Percentiles rank a stretch among this genome's conserved stretches.
phyloP scores from a whole-genome alignment of 2,888 invertebrate species.

The Drepanosiphum platanoidis region DNA sequence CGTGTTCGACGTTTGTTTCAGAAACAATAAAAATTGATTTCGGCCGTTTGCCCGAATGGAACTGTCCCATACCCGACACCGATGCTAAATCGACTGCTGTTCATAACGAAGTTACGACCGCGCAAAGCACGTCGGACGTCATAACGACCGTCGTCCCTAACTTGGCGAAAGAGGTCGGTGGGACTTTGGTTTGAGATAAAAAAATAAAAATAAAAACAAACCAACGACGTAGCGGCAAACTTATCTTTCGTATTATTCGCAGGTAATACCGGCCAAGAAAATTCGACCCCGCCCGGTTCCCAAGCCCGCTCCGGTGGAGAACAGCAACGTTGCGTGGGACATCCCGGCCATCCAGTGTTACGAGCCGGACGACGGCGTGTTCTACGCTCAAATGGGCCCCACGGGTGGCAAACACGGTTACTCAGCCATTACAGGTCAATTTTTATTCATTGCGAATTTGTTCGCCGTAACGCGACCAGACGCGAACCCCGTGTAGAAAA shows the following conservation, averaged over 20 bases:
- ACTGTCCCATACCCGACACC: slow-evolving; percentile 87
- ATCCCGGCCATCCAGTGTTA: slow-evolving; percentile 89
- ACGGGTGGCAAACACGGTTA: slow-evolving; percentile 91
- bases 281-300: slow-evolving; percentile 68
- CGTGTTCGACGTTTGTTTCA: not conserved
- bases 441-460: not conserved
- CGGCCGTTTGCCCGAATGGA: slow-evolving; percentile 88
- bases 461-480: not conserved
- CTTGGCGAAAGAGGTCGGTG: slow-evolving; percentile 27
- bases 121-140: not conserved
- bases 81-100: slow-evolving; percentile 56
- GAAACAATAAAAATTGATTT: slow-evolving; percentile 78
- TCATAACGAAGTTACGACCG: slow-evolving; percentile 24
- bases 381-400: slow-evolving; percentile 93
- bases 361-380: slow-evolving; percentile 90
- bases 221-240: not conserved
- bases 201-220: no score
- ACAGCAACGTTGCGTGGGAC: slow-evolving; percentile 76
- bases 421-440: slow-evolving; percentile 83
- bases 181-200: not conserved
- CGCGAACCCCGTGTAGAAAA: not conserved
- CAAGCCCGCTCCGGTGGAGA: slow-evolving; percentile 64
- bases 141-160: slow-evolving; percentile 3
- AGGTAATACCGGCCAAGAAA: slow-evolving; percentile 52
- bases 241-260: not conserved